Conservation (phyloP, 1,140 invertebrate genomes). For the Batillaria attramentaria region DNA sequence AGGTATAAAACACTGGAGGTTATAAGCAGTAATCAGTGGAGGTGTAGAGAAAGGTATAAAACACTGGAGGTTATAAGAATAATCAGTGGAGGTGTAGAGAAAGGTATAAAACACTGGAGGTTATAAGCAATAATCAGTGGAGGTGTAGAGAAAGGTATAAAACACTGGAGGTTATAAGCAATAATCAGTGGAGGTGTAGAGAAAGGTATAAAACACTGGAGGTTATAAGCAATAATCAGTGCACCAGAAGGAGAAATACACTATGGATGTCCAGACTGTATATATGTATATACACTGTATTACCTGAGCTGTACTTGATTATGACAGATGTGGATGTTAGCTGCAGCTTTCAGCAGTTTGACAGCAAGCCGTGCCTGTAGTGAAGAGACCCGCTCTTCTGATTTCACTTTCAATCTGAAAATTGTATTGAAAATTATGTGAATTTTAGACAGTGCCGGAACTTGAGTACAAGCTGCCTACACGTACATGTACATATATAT, state of each 20-base stretch:
- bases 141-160: background rate
- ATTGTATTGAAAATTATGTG: too few relatives aligned
- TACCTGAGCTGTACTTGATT: constrained; percentile 45
- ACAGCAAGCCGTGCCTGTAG: constrained; percentile 45
- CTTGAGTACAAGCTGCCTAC: too few relatives aligned
- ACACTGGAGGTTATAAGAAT: too few relatives aligned
- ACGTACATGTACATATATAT: too few relatives aligned
- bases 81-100: too few relatives aligned
- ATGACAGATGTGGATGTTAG: constrained; percentile 47
- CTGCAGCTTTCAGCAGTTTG: constrained; percentile 49
- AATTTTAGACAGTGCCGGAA: too few relatives aligned
- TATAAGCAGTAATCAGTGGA: too few relatives aligned
- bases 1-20: too few relatives aligned
- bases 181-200: background rate
- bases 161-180: background rate
- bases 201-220: background rate
- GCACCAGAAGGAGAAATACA: background rate
- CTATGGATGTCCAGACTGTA: background rate
- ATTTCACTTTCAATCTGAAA: constrained; percentile 44
- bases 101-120: too few relatives aligned
- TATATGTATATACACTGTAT: background rate
- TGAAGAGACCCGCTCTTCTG: constrained; percentile 40
- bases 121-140: too few relatives aligned
- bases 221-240: background rate
- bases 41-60: too few relatives aligned